Evolutionary conservation across 2,888 invertebrate species (phyloP).

Genomic region (Cyclophora punctaria): DNA sequence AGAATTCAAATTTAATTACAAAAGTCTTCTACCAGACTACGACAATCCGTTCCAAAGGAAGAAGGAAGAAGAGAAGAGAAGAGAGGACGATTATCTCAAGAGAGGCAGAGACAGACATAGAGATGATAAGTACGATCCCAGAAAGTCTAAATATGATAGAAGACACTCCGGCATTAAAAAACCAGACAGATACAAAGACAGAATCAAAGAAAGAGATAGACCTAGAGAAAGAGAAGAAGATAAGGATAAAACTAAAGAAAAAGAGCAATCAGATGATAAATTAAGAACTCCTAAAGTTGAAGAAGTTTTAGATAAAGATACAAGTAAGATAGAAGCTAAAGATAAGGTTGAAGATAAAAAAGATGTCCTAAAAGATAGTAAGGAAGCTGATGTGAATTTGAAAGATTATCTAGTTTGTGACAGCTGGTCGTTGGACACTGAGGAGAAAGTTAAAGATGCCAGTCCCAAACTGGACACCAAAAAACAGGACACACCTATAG

Average conservation of each 20-base stretch:
- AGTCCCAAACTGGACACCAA: conserved; percentile 44
- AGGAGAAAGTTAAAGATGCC: conserved; percentile 42
- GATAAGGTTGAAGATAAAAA: conserved; percentile 19
- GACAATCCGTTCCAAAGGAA: conserved; percentile 66
- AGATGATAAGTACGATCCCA: conserved; percentile 6
- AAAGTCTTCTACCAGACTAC: conserved; percentile 58
- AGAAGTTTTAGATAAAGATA: conserved; percentile 20
- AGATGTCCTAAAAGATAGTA: conserved; percentile 21
- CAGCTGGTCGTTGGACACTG: conserved; percentile 67
- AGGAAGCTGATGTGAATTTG: conserved; percentile 55
- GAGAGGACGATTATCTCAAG: conserved; percentile 1
- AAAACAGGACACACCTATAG: not conserved
- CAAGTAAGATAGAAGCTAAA: conserved; percentile 21
- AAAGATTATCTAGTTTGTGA: conserved; percentile 65
- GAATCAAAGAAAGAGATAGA: conserved; percentile 15
- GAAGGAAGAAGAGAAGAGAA: conserved; percentile 27
- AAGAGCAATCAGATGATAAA: conserved; percentile 22
- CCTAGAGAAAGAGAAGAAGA: conserved; percentile 15
- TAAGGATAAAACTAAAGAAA: conserved; percentile 6
- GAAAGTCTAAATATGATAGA: conserved; percentile 16
- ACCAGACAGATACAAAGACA: conserved; percentile 9
- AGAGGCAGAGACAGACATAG: conserved; percentile 6
- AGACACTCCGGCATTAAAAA: conserved; percentile 19
- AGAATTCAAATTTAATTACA: conserved; percentile 62
- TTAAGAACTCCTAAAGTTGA: conserved; percentile 17